These are phyloP conservation scores for Suricata suricatta DNA, from an alignment of 2,113 vertebrate genomes.

Conservation along the genomic window DNA sequence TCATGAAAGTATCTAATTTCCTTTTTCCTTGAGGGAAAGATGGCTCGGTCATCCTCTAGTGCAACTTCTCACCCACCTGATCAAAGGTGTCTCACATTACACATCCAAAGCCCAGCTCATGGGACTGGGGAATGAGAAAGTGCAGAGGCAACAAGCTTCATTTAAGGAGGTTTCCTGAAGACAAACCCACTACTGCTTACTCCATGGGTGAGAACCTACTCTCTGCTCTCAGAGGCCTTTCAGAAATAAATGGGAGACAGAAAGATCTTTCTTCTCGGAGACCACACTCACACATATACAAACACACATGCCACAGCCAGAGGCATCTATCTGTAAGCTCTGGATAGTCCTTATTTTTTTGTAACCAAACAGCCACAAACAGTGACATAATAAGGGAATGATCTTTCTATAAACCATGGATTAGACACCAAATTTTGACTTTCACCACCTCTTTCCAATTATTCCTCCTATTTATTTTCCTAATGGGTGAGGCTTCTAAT, in stretches of 20 bases:
- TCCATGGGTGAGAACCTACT: not conserved
- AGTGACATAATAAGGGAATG: not conserved
- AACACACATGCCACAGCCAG: not conserved
- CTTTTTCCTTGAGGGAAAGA: not conserved
- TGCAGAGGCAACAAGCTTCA: not conserved
- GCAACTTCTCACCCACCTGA: not conserved
- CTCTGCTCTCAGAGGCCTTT: too few species aligned
- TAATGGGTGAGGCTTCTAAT: not conserved
- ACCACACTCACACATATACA: not conserved
- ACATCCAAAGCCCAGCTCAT: not conserved
- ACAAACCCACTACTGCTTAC: not conserved
- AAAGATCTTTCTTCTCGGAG: not conserved
- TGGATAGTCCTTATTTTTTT: not conserved
- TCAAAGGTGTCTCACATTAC: not conserved
- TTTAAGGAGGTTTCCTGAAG: not conserved
- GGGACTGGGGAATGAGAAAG: not conserved
- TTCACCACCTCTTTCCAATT: not conserved
- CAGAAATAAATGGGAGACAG: not conserved
- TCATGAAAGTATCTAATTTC: too few species aligned
- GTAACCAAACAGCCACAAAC: not conserved
- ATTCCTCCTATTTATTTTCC: not conserved
- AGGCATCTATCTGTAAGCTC: not conserved
- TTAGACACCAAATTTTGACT: not conserved
- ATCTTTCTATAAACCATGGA: not conserved
- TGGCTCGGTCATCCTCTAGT: not conserved